phyloP scores from a whole-genome alignment of 1,140 invertebrate species.

The Atta cephalotes region DNA sequence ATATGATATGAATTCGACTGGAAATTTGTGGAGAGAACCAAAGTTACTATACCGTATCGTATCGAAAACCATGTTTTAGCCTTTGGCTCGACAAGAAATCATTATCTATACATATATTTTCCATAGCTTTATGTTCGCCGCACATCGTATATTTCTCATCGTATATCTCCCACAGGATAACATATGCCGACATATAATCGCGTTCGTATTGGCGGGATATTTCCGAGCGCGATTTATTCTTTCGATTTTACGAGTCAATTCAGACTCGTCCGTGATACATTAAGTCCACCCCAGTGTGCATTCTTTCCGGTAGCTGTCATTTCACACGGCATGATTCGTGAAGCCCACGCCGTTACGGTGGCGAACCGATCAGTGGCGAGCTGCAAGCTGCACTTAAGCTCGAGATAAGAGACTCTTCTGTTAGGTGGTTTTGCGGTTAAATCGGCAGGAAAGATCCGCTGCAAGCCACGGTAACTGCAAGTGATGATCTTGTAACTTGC shows the following conservation, averaged over 20 bases:
- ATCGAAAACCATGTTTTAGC: constrained; percentile 12
- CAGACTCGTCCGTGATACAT: constrained; percentile 35
- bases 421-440: constrained; percentile 70
- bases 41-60: neutral
- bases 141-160: constrained; percentile 7
- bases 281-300: constrained; percentile 27
- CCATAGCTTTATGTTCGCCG: neutral
- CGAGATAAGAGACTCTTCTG: constrained; percentile 56
- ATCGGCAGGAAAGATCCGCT: constrained; percentile 38
- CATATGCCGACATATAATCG: constrained; percentile 18
- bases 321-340: constrained; percentile 58
- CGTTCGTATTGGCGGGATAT: constrained; percentile 19
- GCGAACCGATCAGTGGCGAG: constrained; percentile 29
- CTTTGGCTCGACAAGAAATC: neutral
- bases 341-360: constrained; percentile 61
- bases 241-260: constrained; percentile 61
- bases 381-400: constrained; percentile 51
- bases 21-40: neutral
- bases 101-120: constrained; percentile 21
- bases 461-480: constrained; percentile 19
- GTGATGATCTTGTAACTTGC: constrained; percentile 51
- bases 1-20: neutral
- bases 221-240: constrained; percentile 32
- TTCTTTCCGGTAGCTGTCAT: constrained; percentile 59
- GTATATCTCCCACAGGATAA: constrained; percentile 22